Percentiles rank a stretch among this genome's conserved stretches.
Evolutionary conservation across 2,113 vertebrate genomes (phyloP).

Genomic region (Spilogale gracilis): DNA sequence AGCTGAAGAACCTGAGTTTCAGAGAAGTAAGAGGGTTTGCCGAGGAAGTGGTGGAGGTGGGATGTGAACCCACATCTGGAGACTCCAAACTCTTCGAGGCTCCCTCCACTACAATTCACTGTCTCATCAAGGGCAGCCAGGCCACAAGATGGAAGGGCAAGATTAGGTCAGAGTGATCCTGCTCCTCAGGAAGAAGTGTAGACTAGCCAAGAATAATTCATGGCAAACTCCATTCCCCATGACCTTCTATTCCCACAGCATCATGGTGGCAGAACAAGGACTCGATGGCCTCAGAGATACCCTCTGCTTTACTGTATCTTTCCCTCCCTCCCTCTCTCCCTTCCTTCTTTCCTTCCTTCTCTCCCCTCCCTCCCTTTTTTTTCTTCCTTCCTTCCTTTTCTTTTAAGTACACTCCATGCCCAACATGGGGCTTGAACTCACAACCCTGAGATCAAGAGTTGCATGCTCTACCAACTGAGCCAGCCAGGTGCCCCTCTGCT

Average conservation of each 20-base stretch:
- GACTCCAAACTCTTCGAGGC: not conserved
- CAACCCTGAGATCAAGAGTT: not conserved
- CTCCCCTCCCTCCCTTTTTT: accelerated
- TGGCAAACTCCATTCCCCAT: not conserved
- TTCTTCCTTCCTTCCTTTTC: not conserved
- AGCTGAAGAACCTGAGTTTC: not conserved
- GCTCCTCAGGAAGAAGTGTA: not conserved
- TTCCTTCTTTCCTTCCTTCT: no score
- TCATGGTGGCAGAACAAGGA: not conserved
- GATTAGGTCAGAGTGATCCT: not conserved
- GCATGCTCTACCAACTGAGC: not conserved
- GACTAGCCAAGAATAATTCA: not conserved
- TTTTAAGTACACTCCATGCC: not conserved
- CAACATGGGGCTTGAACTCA: not conserved
- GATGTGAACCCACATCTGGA: not conserved
- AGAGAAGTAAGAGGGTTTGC: not conserved
- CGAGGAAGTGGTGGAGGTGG: not conserved
- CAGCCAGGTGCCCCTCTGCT: not conserved
- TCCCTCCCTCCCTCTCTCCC: not conserved
- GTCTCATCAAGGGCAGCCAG: not conserved
- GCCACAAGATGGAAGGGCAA: not conserved
- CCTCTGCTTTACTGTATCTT: not conserved
- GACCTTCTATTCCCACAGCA: not conserved
- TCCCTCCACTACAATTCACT: not conserved
- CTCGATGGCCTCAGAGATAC: not conserved